phyloP scores from a whole-genome alignment of 2,113 vertebrate species.

The Rafetus swinhoei region DNA sequence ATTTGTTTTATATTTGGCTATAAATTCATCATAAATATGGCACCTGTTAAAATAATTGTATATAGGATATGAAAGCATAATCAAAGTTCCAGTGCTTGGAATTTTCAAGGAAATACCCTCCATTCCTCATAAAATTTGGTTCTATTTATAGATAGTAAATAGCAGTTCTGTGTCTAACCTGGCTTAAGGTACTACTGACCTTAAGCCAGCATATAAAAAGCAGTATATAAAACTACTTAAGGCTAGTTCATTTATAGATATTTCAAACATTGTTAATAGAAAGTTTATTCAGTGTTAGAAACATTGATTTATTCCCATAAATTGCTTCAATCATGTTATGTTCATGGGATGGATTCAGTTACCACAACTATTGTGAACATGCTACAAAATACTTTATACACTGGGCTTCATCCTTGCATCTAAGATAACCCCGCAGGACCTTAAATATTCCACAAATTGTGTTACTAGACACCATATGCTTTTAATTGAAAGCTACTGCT shows the following conservation, averaged over 20 bases:
- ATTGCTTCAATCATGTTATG: conserved; percentile 76
- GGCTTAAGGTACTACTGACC: conserved; percentile 39
- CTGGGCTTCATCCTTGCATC: conserved; percentile 77
- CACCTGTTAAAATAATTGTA: neutral
- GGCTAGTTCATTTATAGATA: conserved; percentile 72
- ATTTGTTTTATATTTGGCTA: neutral
- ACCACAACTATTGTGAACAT: conserved; percentile 76
- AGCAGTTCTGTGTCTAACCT: conserved; percentile 4
- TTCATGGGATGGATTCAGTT: conserved; percentile 80
- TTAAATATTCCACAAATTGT: conserved; percentile 69
- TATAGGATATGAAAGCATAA: neutral
- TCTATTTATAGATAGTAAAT: neutral
- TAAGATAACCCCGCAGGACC: conserved; percentile 79
- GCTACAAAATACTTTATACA: conserved; percentile 74
- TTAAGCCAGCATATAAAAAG: conserved; percentile 56
- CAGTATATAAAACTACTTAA: conserved; percentile 69
- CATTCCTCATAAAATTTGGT: neutral
- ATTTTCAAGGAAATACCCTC: neutral
- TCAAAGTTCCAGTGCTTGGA: neutral
- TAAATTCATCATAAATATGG: neutral
- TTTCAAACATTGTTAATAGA: conserved; percentile 75
- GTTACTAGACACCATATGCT: conserved; percentile 76
- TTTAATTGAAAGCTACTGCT: conserved; percentile 77
- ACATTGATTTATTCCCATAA: conserved; percentile 78
- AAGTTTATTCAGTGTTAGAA: conserved; percentile 81